Evolutionary conservation across 2,888 invertebrate species (phyloP), one percentile per base, ranked within the genome.

Genomic region (Luffia ferchaultella): DNA sequence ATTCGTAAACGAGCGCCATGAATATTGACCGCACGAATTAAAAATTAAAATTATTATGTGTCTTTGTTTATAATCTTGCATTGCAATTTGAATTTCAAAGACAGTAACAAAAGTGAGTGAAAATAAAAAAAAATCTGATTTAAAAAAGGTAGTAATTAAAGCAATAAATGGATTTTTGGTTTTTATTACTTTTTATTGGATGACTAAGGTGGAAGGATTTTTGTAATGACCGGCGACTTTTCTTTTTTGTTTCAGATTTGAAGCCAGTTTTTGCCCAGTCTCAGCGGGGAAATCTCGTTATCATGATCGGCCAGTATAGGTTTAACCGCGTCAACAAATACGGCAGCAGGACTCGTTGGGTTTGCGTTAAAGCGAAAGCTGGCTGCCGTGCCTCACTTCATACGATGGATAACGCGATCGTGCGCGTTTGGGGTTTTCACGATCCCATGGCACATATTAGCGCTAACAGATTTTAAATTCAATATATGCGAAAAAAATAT

Each of bases 321-420:
- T 83, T 82, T 58, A 83, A 83, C 58, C 71, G 82, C 16, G 82
- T 82, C 40, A 82, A 82, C 55, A 80, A 80, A 53, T 77, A 77
- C 53, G 83, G 82, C 47, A 73, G 73, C 56, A 64, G 78, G 19
- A 78, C 69, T 1, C 63, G 82, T 60, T 83, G 82, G 82, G 80
- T 83, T 42, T 83, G 82, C 60, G 82, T 83, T 16, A 83, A 82
- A 56, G 80, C 80, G 0, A 82, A 82, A 53, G 76, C 78, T 2
- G 83, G 83, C 18, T 83, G 83, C 60, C 64, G 79, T 53, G 83
- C 83, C 1, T 79, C 80, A 0, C 65, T 83, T 1, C 79, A 79
- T 54, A 83, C 83, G 2, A 72, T 74, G 73, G 78, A 83, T 57
- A 82, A 82, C 54, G 79, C 79, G 5, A 80, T 83, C 52, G 82